Percentiles rank a stretch among this genome's conserved stretches.
phyloP scores from a whole-genome alignment of 2,797 vertebrate genomes.

The Coregonus sp. region DNA sequence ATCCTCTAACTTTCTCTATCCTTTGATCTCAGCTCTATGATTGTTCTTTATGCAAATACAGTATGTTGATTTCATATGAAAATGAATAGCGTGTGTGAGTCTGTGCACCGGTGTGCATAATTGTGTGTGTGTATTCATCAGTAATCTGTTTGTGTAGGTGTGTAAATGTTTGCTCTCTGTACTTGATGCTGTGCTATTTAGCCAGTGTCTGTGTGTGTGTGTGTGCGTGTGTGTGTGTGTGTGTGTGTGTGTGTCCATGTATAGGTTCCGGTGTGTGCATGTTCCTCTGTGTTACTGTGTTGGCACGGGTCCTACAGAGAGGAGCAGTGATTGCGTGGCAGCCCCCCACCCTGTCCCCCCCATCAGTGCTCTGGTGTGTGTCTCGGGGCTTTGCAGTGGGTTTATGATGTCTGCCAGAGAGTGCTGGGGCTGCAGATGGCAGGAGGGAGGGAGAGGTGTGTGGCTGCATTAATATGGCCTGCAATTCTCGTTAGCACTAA shows the following conservation, averaged over 20 bases:
- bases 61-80: slow-evolving; percentile 24
- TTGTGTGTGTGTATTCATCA: slow-evolving; percentile 51
- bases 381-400: slow-evolving; percentile 64
- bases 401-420: slow-evolving; percentile 77
- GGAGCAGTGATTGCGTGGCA: slow-evolving; percentile 14
- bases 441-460: slow-evolving; percentile 73
- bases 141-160: slow-evolving; percentile 54
- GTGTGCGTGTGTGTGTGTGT: too few species aligned
- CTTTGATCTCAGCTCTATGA: slow-evolving; percentile 59
- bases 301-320: slow-evolving; percentile 39
- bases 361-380: slow-evolving; percentile 65
- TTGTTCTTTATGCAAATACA: slow-evolving; percentile 63
- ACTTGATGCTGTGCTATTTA: too few species aligned
- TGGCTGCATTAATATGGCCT: slow-evolving; percentile 84
- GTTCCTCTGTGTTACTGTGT: slow-evolving; percentile 16
- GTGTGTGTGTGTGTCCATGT: background rate
- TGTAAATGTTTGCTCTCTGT: too few species aligned
- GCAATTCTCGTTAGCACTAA: slow-evolving; percentile 83
- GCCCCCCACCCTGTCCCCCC: background rate
- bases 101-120: slow-evolving; percentile 23
- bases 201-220: too few species aligned
- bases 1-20: slow-evolving; percentile 40
- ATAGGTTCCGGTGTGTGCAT: background rate
- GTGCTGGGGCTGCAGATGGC: slow-evolving; percentile 75
- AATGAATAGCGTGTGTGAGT: slow-evolving; percentile 20